A percentile compares a stretch with the other conserved stretches of the same genome.
These are phyloP conservation scores for Stratiomys singularior DNA, from an alignment of 2,888 invertebrate genomes.

Conservation along the genomic window DNA sequence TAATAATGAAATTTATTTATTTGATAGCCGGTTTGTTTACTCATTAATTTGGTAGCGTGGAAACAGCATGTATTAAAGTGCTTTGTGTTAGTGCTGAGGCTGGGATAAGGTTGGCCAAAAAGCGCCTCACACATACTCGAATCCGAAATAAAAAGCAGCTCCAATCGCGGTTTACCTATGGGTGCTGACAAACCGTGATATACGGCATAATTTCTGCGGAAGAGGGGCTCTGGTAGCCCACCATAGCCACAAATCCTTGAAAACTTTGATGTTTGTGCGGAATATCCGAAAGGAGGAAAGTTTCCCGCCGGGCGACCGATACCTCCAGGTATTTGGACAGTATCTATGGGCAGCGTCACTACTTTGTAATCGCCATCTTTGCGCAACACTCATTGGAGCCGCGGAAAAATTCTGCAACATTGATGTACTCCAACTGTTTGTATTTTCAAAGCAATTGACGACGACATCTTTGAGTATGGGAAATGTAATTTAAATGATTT, in stretches of 20 bases:
- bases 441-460: conserved; percentile 35
- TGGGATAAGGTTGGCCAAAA: neutral
- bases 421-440: neutral
- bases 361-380: conserved; percentile 1
- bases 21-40: conserved; percentile 11
- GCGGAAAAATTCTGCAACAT: conserved; percentile 10
- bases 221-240: too few species aligned
- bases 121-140: neutral
- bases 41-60: conserved; percentile 9
- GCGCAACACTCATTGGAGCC: neutral
- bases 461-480: conserved; percentile 27
- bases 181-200: too few species aligned
- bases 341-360: neutral
- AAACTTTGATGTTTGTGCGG: too few species aligned
- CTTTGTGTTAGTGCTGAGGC: neutral
- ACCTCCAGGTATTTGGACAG: neutral
- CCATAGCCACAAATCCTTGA: too few species aligned
- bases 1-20: conserved; percentile 38
- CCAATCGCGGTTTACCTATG: too few species aligned
- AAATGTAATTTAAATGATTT: conserved; percentile 33
- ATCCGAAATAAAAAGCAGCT: too few species aligned
- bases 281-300: too few species aligned
- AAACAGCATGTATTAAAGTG: conserved; percentile 3
- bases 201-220: too few species aligned
- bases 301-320: neutral